Base-by-base conservation (phyloP, 2,113 vertebrate genomes). In the Chinchilla lanigera region DNA sequence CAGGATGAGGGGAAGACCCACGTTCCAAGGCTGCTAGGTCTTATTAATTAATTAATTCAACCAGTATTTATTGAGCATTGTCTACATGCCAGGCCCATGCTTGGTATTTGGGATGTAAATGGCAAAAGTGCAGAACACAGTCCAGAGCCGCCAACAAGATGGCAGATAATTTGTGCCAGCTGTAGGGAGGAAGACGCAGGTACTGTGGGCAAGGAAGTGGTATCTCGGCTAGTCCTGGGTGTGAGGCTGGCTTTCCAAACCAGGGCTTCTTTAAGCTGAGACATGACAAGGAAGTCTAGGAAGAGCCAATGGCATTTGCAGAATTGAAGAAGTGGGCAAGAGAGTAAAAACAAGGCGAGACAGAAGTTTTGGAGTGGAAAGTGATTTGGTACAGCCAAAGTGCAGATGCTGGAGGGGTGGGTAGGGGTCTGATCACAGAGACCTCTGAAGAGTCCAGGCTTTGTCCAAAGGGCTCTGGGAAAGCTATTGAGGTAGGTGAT, bases 391-490 rank as follows among this genome's bases (percentile, higher is more conserved):
- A 1, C 4, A 50, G 17, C 28, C 30, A 7, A 38, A 86, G 33
- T 58, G 2, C 38, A 83, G 83, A 26, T 4, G 17, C 58, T 56
- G 26, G 47, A 41, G 17, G 6, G 54, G 9, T 0, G 3, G 9
- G 9, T 0, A 5, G 30, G 30, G 9, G 1, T 35, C 85, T 69
- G 47, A 17, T 0, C 1, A 8, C 1, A 33, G 30, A 47, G 17
- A 33, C 3, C 24, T n/a, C 35, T 24, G 4, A 11, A 19, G 61
- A 52, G 41, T 82, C 35, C 19, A 20, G 17, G 75, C 30, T 93
- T 75, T 19, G 50, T 6, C 1, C 1, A 1, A 12, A 82, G 88
- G 52, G 24, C 9, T 0, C 5, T 38, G 24, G 47, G 60, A n/a
- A 47, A 44, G 14, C 78, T 52, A 5, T 3, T 26, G 60, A 54